Conservation (phyloP, 2,888 invertebrate species). For the Lingula anatina region DNA sequence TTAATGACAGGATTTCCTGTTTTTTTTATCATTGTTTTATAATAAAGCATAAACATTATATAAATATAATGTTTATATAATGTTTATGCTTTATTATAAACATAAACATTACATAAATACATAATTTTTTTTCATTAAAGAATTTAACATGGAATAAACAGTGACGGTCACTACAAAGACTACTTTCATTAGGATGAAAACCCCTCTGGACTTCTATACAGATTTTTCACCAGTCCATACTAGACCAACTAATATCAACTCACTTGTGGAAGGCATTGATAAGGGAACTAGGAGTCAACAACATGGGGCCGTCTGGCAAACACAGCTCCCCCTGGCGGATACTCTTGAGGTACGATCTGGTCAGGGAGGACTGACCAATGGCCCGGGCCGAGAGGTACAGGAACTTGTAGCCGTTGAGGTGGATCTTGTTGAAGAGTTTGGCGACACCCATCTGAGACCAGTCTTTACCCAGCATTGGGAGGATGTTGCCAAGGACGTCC, state of each 20-base stretch:
- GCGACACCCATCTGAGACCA: slow-evolving; percentile 99
- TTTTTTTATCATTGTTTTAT: too few species aligned
- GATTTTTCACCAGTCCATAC: too few species aligned
- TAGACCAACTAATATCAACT: too few species aligned
- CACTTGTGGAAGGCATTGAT: slow-evolving; percentile 87
- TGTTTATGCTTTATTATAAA: too few species aligned
- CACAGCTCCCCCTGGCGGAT: slow-evolving; percentile 86
- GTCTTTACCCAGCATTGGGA: slow-evolving; percentile 95
- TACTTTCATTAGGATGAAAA: too few species aligned
- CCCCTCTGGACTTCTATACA: too few species aligned
- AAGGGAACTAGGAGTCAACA: slow-evolving; percentile 94
- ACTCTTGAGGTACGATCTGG: slow-evolving; percentile 89
- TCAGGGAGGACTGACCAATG: slow-evolving; percentile 79
- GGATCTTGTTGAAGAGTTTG: slow-evolving; percentile 92
- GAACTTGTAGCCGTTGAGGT: slow-evolving; percentile 94
- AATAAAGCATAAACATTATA: too few species aligned
- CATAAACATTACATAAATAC: too few species aligned
- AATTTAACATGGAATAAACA: too few species aligned
- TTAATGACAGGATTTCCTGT: neutral
- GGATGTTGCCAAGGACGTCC: slow-evolving; percentile 94
- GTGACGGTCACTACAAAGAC: too few species aligned
- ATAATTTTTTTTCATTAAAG: too few species aligned
- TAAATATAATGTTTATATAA: too few species aligned
- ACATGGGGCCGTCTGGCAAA: slow-evolving; percentile 91
- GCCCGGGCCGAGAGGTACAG: slow-evolving; percentile 95